Base-by-base conservation (phyloP, 2,797 vertebrate genomes). In the Pseudomugil tenellus region DNA sequence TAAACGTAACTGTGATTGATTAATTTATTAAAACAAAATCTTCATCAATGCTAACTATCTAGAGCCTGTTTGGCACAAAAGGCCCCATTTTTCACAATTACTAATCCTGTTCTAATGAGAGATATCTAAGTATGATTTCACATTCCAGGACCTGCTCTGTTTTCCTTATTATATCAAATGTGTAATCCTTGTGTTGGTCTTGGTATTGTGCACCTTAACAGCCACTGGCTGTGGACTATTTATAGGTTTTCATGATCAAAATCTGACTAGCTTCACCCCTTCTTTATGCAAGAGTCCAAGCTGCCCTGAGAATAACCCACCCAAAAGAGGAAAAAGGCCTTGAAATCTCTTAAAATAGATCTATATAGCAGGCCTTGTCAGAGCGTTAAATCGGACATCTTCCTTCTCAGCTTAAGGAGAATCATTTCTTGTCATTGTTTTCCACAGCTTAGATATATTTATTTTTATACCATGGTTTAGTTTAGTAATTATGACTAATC, bases 231-330 rank as follows among this genome's bases (percentile, higher is more conserved):
- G 84, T 85, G 72, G 60, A 80, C 88, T 92, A 92, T 93, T 91
- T 84, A 87, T 93, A 94, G 91, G 71, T n/a, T 0, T 70, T 66
- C 66, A 85, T 78, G 84, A 89, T 89, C 85, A 90, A 81, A 92
- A 90, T 87, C 78, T 80, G 76, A 81, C 81, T 78, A 90, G 89
- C 87, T 85, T 88, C 92, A 67, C 71, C 77, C 84, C 72, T 84
- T 81, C 89, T 86, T 92, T 74, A 79, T 85, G 66, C 70, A 81
- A 86, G 80, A 76, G 79, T 75, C 83, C 71, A 62, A 67, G 76
- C 83, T 77, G 82, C 70, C 81, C 81, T 88, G 83, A 81, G 87
- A 89, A 91, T 85, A 90, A 89, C 78, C 72, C 66, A 74, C 67
- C 77, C 79, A 82, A 83, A 85, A 76, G 79, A 83, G 77, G 81